Conservation (phyloP, 1,140 invertebrate genomes). For the Diuraphis noxia region DNA sequence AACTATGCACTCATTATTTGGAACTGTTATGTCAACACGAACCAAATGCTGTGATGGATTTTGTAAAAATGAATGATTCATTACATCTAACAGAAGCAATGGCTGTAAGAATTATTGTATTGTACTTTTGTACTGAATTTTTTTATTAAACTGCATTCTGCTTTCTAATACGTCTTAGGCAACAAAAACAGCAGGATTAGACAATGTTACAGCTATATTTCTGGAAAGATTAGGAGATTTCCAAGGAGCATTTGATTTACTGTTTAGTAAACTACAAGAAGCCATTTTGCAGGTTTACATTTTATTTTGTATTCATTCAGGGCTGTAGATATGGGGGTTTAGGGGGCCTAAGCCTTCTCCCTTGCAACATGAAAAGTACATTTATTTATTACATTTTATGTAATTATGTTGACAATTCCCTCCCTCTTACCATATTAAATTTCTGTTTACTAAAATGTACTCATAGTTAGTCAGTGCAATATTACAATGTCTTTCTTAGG, state of each 20-base stretch:
- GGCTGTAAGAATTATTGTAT: slow-evolving; percentile 30
- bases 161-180: not conserved
- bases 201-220: slow-evolving; percentile 58
- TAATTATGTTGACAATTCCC: too few relatives aligned
- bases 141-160: not conserved
- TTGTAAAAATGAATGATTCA: slow-evolving; percentile 51
- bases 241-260: slow-evolving; percentile 58
- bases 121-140: too few relatives aligned
- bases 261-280: slow-evolving; percentile 56
- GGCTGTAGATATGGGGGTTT: too few relatives aligned
- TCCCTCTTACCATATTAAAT: too few relatives aligned
- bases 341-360: too few relatives aligned
- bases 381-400: too few relatives aligned
- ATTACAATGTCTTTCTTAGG: slow-evolving; percentile 2
- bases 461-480: not conserved
- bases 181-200: slow-evolving; percentile 52
- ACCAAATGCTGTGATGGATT: slow-evolving; percentile 49
- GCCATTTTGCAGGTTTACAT: slow-evolving; percentile 56
- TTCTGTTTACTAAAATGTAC: too few relatives aligned
- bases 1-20: slow-evolving; percentile 51
- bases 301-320: not conserved
- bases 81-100: slow-evolving; percentile 51
- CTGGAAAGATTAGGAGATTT: slow-evolving; percentile 58
- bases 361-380: too few relatives aligned
- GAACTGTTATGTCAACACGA: slow-evolving; percentile 54